Conservation (phyloP, 2,888 invertebrate genomes). For the Clistopyga incitator region DNA sequence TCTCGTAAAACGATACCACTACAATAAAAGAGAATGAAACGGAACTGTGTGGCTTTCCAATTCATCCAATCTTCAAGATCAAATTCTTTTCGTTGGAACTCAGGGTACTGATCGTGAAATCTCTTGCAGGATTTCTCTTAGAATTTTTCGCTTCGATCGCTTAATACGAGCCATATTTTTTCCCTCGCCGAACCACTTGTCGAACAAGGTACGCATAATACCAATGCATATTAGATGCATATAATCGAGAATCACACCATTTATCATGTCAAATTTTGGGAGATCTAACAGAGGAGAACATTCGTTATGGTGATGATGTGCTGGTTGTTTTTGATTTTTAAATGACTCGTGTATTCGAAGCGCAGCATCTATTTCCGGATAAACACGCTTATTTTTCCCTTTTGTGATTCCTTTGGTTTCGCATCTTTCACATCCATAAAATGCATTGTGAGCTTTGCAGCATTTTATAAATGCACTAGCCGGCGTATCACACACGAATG, state of each 20-base stretch:
- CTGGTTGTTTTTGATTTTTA: neutral
- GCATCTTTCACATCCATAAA: conserved; percentile 20
- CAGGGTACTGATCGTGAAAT: neutral
- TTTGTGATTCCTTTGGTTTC: conserved; percentile 11
- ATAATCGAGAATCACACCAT: conserved; percentile 5
- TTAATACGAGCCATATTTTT: conserved; percentile 7
- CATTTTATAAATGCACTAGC: conserved; percentile 23
- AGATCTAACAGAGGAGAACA: conserved; percentile 13
- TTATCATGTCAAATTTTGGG: neutral
- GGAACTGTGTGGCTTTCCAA: conserved; percentile 15
- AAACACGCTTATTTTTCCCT: conserved; percentile 1
- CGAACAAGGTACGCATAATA: conserved; percentile 14
- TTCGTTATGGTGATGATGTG: conserved; percentile 7
- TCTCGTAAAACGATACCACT: neutral
- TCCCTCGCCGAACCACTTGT: conserved; percentile 40
- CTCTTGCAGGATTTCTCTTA: neutral
- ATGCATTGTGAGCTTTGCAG: conserved; percentile 8
- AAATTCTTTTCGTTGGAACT: conserved; percentile 4
- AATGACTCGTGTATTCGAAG: conserved; percentile 9
- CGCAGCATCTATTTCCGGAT: conserved; percentile 10
- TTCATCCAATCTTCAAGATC: neutral
- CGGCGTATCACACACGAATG: conserved; percentile 24
- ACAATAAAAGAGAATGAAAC: conserved; percentile 1
- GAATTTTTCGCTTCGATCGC: neutral
- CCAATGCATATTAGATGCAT: conserved; percentile 9